Base-by-base conservation (phyloP, 2,888 invertebrate genomes). In the Coelopa pilipes region DNA sequence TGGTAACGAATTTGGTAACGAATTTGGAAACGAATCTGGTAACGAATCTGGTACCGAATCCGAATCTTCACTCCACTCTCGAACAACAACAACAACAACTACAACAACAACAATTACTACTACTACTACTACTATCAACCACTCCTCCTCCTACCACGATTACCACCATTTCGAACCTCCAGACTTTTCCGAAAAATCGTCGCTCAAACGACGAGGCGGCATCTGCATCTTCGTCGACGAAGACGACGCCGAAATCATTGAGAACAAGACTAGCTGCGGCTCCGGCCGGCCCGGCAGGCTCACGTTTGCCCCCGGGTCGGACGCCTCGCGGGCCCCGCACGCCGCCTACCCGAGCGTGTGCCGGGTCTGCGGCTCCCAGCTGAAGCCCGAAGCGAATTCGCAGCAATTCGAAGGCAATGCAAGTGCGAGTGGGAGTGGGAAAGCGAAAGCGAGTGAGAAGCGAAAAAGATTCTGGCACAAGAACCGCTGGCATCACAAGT, bases 151-250 rank as follows among this genome's bases (percentile, higher is more conserved):
- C 24, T 57, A 69, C 47, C 21, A 55, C 55, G 55, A 55, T 17
- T 53, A 17, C 69, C 34, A 45, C 13, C 11, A 55, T 59, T 7
- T 19, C 50, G 15, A 47, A 49, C 50, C 71, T 68, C 80, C 78
- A 63, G 85, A 84, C 75, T 82, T 84, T 78, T 82, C 82, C 53
- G 83, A 83, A 78, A 86, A 87, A 80, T 84, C 88, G 78, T 87
- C 87, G 74, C 81, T 87, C 50, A 87, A 86, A 77, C 83, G 87
- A 79, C 88, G 87, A 77, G 87, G 87, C 77, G 87, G 88, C 80
- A 88, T 87, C 80, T 87, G 87, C 82, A 87, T 87, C 78, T 87
- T 87, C 82, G 87, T 87, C 79, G 87, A 87, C 81, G 87, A 85
- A 78, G 87, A 87, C 74, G 86, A 86, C 77, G 82, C 83, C 79